Conservation (phyloP, 2,113 vertebrate species). For the Tilapia sparmanii region DNA sequence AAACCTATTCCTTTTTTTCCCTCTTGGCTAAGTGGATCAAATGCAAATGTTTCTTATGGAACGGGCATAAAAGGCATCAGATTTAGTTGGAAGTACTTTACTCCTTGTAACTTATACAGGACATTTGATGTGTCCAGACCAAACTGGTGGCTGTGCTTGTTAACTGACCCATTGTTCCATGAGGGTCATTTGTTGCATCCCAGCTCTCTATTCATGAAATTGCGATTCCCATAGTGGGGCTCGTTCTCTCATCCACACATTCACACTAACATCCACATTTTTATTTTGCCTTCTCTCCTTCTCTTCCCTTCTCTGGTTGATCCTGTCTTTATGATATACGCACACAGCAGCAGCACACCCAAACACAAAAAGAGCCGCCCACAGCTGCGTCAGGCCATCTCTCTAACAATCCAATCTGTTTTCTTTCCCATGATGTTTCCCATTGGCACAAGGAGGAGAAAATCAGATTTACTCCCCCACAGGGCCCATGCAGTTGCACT, state of each 20-base stretch:
- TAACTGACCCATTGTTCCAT: conserved; percentile 55
- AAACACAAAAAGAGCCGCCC: conserved; percentile 61
- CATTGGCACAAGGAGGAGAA: conserved; percentile 71
- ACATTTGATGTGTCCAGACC: conserved; percentile 52
- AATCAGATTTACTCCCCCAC: conserved; percentile 73
- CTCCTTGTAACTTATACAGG: conserved; percentile 14
- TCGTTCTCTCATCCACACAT: conserved; percentile 39
- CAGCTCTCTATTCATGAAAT: conserved; percentile 48
- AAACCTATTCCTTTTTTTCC: background rate
- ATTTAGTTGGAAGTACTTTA: conserved; percentile 3
- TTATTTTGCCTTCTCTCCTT: conserved; percentile 1
- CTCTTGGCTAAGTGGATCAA: conserved; percentile 13
- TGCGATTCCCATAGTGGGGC: conserved; percentile 39
- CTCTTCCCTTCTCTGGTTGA: background rate
- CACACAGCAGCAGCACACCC: conserved; percentile 29
- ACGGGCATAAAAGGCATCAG: background rate
- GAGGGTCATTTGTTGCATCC: conserved; percentile 15
- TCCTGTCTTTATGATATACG: background rate
- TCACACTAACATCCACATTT: conserved; percentile 6
- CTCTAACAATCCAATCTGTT: conserved; percentile 71
- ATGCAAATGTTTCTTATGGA: conserved; percentile 20
- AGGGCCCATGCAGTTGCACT: conserved; percentile 69
- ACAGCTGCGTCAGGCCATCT: conserved; percentile 68
- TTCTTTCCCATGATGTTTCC: conserved; percentile 75
- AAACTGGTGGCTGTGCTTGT: conserved; percentile 29